A percentile compares a stretch with the other conserved stretches of the same genome.
Conservation (phyloP, 2,797 vertebrate species). For the Sebastes kiyomatsui region DNA sequence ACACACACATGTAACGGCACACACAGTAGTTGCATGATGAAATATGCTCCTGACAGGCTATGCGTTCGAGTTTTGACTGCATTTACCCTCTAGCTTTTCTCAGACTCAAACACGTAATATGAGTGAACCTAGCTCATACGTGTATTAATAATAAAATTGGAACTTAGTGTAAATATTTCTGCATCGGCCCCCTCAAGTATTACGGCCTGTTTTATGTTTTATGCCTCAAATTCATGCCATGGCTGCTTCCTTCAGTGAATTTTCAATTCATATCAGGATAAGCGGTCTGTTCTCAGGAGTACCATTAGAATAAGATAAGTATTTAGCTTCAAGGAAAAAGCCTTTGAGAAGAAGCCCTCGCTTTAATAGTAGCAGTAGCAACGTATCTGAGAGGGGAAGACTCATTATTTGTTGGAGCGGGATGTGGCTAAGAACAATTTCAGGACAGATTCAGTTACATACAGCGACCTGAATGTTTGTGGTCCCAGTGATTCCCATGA, state of each 20-base stretch:
- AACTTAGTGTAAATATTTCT: conserved; percentile 51
- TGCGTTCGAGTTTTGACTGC: not conserved
- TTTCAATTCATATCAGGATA: conserved; percentile 71
- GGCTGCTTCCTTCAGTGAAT: conserved; percentile 64
- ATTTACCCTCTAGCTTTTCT: conserved; percentile 20
- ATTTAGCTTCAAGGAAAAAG: conserved; percentile 78
- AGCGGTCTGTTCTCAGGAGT: conserved; percentile 70
- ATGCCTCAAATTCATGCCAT: conserved; percentile 58
- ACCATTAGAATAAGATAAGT: conserved; percentile 76
- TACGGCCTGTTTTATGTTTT: conserved; percentile 40
- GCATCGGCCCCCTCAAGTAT: conserved; percentile 20
- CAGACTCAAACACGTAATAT: conserved; percentile 17
- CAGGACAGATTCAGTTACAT: conserved; percentile 2
- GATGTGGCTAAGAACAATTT: conserved; percentile 26
- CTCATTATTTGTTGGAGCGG: conserved; percentile 45
- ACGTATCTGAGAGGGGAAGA: conserved; percentile 40
- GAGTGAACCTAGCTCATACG: conserved; percentile 14
- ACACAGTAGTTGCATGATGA: conserved; percentile 34
- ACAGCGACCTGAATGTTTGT: not conserved
- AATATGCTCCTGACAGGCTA: conserved; percentile 22
- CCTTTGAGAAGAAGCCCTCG: conserved; percentile 67
- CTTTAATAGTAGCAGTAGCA: conserved; percentile 49
- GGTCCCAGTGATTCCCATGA: not conserved
- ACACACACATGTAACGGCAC: conserved; percentile 17
- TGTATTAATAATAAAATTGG: conserved; percentile 42